Base-by-base conservation (phyloP, 1,140 invertebrate genomes). In the Drosophila paulistorum region DNA sequence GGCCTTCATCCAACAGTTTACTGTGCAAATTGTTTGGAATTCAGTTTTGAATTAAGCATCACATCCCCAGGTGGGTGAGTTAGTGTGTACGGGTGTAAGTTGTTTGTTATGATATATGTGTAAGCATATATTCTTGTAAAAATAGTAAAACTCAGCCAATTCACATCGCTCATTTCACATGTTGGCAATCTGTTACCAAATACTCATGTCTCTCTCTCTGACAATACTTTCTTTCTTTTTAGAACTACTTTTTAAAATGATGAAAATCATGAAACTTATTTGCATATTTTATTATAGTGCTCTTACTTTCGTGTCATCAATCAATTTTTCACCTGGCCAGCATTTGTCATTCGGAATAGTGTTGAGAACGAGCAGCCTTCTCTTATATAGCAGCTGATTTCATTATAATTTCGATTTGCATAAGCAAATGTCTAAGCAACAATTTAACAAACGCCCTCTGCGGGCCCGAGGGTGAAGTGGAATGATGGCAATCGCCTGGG, bases 331-430 rank as follows among this genome's bases (percentile, higher is more conserved):
- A 51, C 17, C 45, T 51, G 45, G 23, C 33, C 14, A 61, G 63
- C 66, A 68, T 48, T 72, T 72, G 23, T 35, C 23, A 26, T 57
- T 57, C 54, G 10, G 45, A 51, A 51, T 23, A 51, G 9, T 51
- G 17, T 51, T 23, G 30, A 30, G 30, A 7, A 30, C 30, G 6
- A 30, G 30, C 30, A 30, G 30, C n/a, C 35, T 23, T 20, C 26
- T 14, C 65, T 66, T 57, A 84, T 89, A 65, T 74, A 71, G 80
- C 80, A 39, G 80, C 80, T 87, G 84, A 89, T 89, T 89, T 87
- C 84, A 87, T 87, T 87, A 87, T 89, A 83, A 89, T 89, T 89
- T 89, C 84, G 84, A 87, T 87, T 87, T 87, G 83, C 83, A 87
- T 87, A 89, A 77, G 76, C 83, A 72, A 86, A 79, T 87, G 76